Conservation (phyloP, 2,113 vertebrate genomes). For the Salvelinus fontinalis region DNA sequence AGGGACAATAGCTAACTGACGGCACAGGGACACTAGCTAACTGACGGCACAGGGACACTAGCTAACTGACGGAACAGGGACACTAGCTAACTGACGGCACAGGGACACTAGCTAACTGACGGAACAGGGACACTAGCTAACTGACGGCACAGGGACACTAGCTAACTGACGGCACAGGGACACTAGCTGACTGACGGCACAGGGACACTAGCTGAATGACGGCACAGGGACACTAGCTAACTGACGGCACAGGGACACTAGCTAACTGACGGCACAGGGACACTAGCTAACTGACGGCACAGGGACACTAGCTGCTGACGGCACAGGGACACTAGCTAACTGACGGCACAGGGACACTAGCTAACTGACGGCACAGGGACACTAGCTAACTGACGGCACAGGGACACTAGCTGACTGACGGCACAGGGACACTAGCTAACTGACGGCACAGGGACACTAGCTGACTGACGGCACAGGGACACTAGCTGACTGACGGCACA, state of each 20-base stretch:
- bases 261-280: conserved; percentile 58
- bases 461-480: conserved; percentile 55
- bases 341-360: conserved; percentile 55
- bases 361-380: conserved; percentile 56
- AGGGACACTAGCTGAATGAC: conserved; percentile 45
- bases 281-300: conserved; percentile 51
- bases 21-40: conserved; percentile 50
- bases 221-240: conserved; percentile 50
- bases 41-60: conserved; percentile 53
- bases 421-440: conserved; percentile 48
- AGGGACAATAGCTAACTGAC: conserved; percentile 53
- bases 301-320: conserved; percentile 42
- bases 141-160: conserved; percentile 53
- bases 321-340: conserved; percentile 47
- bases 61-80: conserved; percentile 58
- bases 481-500: conserved; percentile 53
- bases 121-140: conserved; percentile 50
- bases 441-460: conserved; percentile 55
- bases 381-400: conserved; percentile 54
- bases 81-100: conserved; percentile 51
- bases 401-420: conserved; percentile 44
- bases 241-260: conserved; percentile 53
- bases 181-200: conserved; percentile 50
- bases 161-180: conserved; percentile 57
- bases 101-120: conserved; percentile 45